These are phyloP conservation scores for Temnothorax longispinosus DNA, from an alignment of 1,140 invertebrate species.

Conservation along the genomic window DNA sequence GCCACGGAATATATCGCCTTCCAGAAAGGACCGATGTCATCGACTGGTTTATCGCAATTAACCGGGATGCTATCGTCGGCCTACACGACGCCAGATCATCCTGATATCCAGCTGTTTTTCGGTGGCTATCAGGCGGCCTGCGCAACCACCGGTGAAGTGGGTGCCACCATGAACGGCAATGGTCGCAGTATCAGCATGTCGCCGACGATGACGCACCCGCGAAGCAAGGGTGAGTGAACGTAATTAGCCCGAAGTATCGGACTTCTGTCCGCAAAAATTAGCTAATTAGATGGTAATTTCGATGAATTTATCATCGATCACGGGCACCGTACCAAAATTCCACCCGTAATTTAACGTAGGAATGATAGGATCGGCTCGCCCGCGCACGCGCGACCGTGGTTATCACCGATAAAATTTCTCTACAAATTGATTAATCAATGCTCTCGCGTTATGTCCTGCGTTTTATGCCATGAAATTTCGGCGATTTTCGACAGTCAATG, in stretches of 20 bases:
- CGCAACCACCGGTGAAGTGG: conserved; percentile 85
- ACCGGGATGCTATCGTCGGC: conserved; percentile 88
- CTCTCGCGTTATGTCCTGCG: background rate
- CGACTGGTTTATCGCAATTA: conserved; percentile 88
- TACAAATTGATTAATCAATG: conserved; percentile 44
- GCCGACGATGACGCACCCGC: conserved; percentile 85
- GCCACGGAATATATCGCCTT: conserved; percentile 88
- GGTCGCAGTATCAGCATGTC: conserved; percentile 85
- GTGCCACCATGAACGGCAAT: conserved; percentile 86
- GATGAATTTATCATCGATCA: conserved; percentile 30
- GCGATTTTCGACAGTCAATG: background rate
- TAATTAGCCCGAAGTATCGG: background rate
- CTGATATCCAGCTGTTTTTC: conserved; percentile 90
- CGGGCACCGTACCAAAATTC: background rate
- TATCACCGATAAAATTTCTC: conserved; percentile 27
- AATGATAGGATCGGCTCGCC: background rate
- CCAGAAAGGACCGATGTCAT: conserved; percentile 87
- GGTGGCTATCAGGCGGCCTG: conserved; percentile 89
- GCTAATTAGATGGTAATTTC: conserved; percentile 31
- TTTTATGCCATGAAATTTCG: background rate
- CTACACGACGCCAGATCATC: conserved; percentile 86
- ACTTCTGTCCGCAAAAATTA: background rate
- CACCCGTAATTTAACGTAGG: conserved; percentile 21
- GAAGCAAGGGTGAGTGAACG: conserved; percentile 84
- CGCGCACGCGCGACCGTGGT: too few species aligned